A percentile compares a stretch with the other conserved stretches of the same genome.
These are phyloP conservation scores for Fulmarus glacialis DNA, from an alignment of 2,113 vertebrate genomes.

Conservation along the genomic window DNA sequence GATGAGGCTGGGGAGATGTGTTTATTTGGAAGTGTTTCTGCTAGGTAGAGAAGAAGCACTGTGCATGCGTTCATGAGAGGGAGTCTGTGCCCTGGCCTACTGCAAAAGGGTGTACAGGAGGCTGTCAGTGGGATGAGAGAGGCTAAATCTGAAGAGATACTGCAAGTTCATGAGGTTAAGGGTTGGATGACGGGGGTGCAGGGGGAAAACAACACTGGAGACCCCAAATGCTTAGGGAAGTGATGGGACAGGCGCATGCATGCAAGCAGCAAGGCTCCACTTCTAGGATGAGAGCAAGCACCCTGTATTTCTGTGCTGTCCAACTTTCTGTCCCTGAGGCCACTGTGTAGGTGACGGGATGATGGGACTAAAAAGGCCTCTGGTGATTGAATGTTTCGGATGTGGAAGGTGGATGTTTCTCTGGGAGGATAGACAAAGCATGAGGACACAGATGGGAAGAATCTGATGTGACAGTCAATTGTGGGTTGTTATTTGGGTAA, in stretches of 20 bases:
- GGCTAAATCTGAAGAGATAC: background rate
- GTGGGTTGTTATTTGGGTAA: background rate
- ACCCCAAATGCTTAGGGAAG: background rate
- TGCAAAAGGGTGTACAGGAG: background rate
- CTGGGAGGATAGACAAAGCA: background rate
- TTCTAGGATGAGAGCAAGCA: background rate
- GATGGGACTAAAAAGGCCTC: background rate
- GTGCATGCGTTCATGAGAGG: rapidly evolving
- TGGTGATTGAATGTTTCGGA: background rate
- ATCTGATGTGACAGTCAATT: background rate
- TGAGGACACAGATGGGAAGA: background rate
- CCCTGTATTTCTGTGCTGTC: background rate
- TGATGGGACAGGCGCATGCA: background rate
- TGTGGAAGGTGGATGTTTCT: background rate
- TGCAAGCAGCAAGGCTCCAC: background rate
- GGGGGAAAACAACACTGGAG: background rate
- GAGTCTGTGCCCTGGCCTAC: background rate
- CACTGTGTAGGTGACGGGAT: too few relatives aligned
- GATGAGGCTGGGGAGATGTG: background rate
- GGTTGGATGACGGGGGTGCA: background rate
- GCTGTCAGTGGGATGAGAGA: background rate
- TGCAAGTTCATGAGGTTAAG: background rate
- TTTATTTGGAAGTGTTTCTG: background rate
- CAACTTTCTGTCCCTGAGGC: background rate
- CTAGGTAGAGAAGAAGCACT: background rate